Conservation (phyloP, 2,888 invertebrate species). For the Lordiphosa fenestrarum region DNA sequence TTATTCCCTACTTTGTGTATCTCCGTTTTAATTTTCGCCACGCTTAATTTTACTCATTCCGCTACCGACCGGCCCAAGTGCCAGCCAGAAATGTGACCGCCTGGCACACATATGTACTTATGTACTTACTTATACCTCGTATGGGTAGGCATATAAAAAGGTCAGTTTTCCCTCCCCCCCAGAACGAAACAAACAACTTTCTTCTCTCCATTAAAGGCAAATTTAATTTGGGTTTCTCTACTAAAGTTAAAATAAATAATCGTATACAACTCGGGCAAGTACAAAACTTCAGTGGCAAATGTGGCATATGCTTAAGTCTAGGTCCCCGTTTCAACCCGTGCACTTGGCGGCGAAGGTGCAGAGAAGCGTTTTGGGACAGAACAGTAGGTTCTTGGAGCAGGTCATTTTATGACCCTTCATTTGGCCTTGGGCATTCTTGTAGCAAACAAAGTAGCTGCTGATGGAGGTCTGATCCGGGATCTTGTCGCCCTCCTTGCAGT, state of each 20-base stretch:
- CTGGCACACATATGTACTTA: constrained; percentile 36
- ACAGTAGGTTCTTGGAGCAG: constrained; percentile 81
- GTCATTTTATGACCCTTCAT: constrained; percentile 81
- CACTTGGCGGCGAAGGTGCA: constrained; percentile 80
- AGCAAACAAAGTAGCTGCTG: constrained; percentile 81
- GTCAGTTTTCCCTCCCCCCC: constrained; percentile 47
- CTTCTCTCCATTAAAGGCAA: constrained; percentile 1
- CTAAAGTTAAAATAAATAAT: constrained; percentile 61
- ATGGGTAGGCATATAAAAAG: constrained; percentile 30
- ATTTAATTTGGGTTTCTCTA: constrained; percentile 8
- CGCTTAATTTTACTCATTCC: neutral
- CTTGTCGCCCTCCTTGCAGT: constrained; percentile 81
- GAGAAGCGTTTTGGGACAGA: constrained; percentile 80
- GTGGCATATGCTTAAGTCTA: constrained; percentile 32
- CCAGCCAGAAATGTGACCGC: constrained; percentile 23
- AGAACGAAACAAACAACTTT: constrained; percentile 51
- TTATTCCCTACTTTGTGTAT: too few species aligned
- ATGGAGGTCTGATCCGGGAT: constrained; percentile 80
- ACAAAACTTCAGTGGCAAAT: constrained; percentile 33
- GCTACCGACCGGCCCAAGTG: constrained; percentile 14
- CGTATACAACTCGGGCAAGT: constrained; percentile 37
- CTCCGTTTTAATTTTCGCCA: too few species aligned
- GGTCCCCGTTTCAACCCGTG: constrained; percentile 39
- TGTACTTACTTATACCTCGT: constrained; percentile 14
- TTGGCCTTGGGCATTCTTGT: constrained; percentile 76